Conservation (phyloP, 2,113 vertebrate genomes). For the Carassius auratus region DNA sequence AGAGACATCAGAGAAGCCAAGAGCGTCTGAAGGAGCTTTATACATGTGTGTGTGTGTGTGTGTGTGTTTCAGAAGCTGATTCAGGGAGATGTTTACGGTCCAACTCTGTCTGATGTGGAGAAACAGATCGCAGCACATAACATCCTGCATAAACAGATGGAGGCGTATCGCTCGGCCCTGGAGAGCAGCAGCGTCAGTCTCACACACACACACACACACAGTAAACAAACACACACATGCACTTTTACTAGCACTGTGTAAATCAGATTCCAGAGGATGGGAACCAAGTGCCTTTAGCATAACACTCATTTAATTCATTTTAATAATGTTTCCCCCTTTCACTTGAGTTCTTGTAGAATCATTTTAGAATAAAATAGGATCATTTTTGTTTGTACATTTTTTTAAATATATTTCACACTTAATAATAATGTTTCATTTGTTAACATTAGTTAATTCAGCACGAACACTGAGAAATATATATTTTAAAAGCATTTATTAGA, state of each 20-base stretch:
- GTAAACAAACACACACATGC: background rate
- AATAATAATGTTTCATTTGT: too few relatives aligned
- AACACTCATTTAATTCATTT: background rate
- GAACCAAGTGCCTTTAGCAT: background rate
- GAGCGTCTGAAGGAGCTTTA: background rate
- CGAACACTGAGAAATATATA: too few relatives aligned
- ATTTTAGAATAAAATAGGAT: too few relatives aligned
- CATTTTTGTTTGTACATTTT: too few relatives aligned
- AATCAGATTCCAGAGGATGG: too few relatives aligned
- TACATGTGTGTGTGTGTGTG: conserved; percentile 66
- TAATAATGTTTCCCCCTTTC: too few relatives aligned
- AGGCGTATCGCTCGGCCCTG: conserved; percentile 84
- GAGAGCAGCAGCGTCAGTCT: conserved; percentile 46
- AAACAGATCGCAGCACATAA: conserved; percentile 91
- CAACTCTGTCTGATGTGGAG: conserved; percentile 82
- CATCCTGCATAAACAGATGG: conserved; percentile 89
- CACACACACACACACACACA: conserved; percentile 68
- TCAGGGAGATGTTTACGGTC: conserved; percentile 74
- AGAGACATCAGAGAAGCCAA: background rate
- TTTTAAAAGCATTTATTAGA: too few relatives aligned
- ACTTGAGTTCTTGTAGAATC: too few relatives aligned
- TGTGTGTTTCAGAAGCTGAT: conserved; percentile 80
- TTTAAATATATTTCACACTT: too few relatives aligned
- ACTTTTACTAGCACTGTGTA: background rate
- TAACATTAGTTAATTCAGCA: too few relatives aligned